A percentile compares a stretch with the other conserved stretches of the same genome.
Conservation (phyloP, 1,140 invertebrate species). For the Drosophila chauvacae region DNA sequence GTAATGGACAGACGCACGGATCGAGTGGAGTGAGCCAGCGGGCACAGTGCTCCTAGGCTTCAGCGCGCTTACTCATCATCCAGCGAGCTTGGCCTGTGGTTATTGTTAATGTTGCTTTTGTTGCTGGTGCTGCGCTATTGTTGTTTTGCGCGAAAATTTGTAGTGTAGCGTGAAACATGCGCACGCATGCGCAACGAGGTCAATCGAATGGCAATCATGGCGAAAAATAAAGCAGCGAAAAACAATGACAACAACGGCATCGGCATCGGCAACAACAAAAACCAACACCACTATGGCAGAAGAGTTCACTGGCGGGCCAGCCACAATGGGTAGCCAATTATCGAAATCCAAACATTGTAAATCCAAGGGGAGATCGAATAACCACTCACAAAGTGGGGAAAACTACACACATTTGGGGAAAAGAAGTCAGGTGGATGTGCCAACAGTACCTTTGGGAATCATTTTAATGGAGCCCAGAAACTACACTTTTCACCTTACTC, state of each 20-base stretch:
- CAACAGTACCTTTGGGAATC: background rate
- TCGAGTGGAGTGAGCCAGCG: conserved; percentile 10
- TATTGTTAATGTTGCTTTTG: conserved; percentile 6
- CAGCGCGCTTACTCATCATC: conserved; percentile 75
- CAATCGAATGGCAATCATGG: conserved; percentile 79
- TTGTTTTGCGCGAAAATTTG: conserved; percentile 70
- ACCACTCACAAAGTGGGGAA: background rate
- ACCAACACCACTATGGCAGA: conserved; percentile 33
- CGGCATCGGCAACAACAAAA: conserved; percentile 14
- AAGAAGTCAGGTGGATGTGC: background rate
- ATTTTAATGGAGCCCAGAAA: background rate
- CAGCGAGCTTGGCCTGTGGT: conserved; percentile 32
- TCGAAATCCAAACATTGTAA: conserved; percentile 41
- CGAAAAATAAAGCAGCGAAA: conserved; percentile 43
- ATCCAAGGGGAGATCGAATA: conserved; percentile 15
- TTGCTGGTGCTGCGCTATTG: conserved; percentile 32
- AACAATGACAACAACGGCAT: conserved; percentile 36
- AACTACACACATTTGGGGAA: conserved; percentile 1
- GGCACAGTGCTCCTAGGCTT: conserved; percentile 35
- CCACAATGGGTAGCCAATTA: conserved; percentile 66
- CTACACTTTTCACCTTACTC: background rate
- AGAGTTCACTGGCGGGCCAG: conserved; percentile 25
- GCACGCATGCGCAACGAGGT: conserved; percentile 82
- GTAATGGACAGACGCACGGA: conserved; percentile 28
- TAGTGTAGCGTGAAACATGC: conserved; percentile 81